Evolutionary conservation across 2,797 vertebrate species (phyloP), one percentile per base, ranked within the genome.

Genomic region (Parambassis ranga): DNA sequence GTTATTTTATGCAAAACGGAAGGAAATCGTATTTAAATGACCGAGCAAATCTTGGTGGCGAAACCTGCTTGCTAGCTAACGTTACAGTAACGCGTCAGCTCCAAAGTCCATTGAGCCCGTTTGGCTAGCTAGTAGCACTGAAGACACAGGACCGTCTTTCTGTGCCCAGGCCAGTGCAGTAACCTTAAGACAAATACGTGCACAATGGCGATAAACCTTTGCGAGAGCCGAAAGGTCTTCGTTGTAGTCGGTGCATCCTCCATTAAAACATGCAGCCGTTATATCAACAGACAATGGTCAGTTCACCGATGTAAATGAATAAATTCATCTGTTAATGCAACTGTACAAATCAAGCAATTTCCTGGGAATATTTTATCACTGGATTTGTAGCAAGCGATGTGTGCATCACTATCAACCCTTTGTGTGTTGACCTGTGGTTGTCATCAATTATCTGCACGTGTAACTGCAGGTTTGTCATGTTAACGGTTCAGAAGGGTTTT

Each of bases 111-210:
- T 80, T 68, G 74, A 87, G 86, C 68, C 79, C 71, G 64, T 80
- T 82, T 76, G 86, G 86, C 74, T 90, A 89, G 82, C 80, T 81
- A 35, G 66, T 87, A 87, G 86, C 83, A 67, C 32, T 6, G 79
- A 72, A 67, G 88, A 83, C 78, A 80, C 73, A 59, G 72, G 76
- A 71, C 58, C 63, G 77, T 75, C 18, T 77, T 9, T 71, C 36
- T 62, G 36, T 55, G 71, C 15, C 41, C 78, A 73, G 82, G 80
- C 83, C 85, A 63, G 71, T 63, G 77, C 46, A 44, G 4, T 62
- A 81, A 84, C 80, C 71, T 70, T 44, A 51, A 71, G 49, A 77
- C 43, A 43, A 69, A 76, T 56, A 48, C 32, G 59, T 58, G 61
- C 59, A 68, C 48, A 69, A 71, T 61, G 71, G 77, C 71, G 71